phyloP scores from a whole-genome alignment of 2,797 vertebrate species.

The Euphonia xanthogaster region DNA sequence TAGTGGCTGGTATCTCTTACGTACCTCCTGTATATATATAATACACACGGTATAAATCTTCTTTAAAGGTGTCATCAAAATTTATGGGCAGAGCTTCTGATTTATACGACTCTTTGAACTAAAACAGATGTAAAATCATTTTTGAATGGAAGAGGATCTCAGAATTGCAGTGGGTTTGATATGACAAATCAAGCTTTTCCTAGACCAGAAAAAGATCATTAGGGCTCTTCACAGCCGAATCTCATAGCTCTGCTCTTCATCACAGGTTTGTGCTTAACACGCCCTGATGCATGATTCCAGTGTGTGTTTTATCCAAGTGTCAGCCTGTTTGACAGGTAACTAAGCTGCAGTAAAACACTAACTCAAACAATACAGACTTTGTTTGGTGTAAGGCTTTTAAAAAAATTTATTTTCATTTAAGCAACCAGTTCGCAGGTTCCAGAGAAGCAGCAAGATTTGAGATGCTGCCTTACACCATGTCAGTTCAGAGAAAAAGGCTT shows the following conservation, averaged over 20 bases:
- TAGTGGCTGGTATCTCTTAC: neutral
- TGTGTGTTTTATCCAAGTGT: slow-evolving; percentile 23
- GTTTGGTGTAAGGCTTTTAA: neutral
- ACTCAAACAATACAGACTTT: neutral
- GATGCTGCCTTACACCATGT: neutral
- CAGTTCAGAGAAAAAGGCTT: neutral
- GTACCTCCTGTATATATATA: neutral
- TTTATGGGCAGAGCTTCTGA: slow-evolving; percentile 36
- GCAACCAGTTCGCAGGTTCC: neutral
- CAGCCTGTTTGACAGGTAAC: slow-evolving; percentile 44
- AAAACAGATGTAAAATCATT: slow-evolving; percentile 53
- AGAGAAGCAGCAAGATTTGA: neutral
- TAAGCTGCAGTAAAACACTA: neutral
- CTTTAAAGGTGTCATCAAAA: slow-evolving; percentile 47
- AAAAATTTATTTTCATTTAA: neutral
- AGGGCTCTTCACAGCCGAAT: neutral
- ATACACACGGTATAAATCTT: slow-evolving; percentile 29
- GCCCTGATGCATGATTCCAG: neutral
- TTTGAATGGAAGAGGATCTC: neutral
- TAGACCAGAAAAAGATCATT: slow-evolving; percentile 10
- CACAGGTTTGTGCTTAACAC: neutral
- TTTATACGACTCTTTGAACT: slow-evolving; percentile 51
- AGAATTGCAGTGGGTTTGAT: neutral
- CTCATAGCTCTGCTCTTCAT: neutral
- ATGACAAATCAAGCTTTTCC: neutral